Percentiles rank a stretch among this genome's conserved stretches.
Evolutionary conservation across 1,140 invertebrate species (phyloP).

Genomic region (Capitella teleta): DNA sequence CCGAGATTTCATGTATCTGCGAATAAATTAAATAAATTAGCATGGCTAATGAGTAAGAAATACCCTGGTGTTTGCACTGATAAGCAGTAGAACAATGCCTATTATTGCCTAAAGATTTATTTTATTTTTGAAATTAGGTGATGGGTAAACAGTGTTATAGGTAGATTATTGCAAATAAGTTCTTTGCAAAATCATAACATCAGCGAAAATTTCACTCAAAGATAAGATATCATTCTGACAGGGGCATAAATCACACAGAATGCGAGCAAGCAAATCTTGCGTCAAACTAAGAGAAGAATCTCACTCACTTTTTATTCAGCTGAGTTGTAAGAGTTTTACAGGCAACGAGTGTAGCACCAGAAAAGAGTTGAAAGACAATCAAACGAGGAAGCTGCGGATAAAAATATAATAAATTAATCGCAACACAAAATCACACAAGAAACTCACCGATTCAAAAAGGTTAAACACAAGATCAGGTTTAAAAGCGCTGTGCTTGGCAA

Average conservation of each 20-base stretch:
- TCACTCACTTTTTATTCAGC: neutral
- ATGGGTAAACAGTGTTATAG: no score
- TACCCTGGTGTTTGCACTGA: neutral
- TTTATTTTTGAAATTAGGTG: no score
- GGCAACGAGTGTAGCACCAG: neutral
- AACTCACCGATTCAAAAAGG: neutral
- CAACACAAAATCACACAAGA: neutral
- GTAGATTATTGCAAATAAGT: neutral
- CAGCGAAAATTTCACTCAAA: neutral
- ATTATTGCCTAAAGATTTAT: neutral
- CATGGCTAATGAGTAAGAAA: neutral
- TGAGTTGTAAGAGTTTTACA: neutral
- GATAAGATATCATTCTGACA: neutral
- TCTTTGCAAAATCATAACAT: neutral
- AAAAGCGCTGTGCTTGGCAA: conserved; percentile 1
- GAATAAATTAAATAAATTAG: no score
- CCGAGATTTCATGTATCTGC: neutral
- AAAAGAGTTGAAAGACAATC: conserved; percentile 1
- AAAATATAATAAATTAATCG: neutral
- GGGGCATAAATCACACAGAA: neutral
- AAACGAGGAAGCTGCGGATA: neutral
- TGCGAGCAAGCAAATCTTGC: neutral
- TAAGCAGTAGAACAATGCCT: neutral
- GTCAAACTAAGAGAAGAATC: neutral
- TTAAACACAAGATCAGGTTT: neutral